Evolutionary conservation across 2,797 vertebrate species (phyloP), one percentile per base, ranked within the genome.

Genomic region (Cephalopachus bancanus): DNA sequence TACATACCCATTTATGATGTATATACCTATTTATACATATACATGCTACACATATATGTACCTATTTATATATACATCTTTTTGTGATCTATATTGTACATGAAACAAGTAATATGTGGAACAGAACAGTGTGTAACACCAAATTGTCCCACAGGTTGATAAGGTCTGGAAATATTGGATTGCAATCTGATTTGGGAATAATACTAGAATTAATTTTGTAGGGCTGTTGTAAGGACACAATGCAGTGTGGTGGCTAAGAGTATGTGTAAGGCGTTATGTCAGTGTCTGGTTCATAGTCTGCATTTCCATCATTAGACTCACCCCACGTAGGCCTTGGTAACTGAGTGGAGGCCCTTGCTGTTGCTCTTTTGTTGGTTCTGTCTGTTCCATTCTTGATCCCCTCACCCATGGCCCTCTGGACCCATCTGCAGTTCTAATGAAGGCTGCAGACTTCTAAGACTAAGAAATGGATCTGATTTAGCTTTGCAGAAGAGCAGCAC

Each of bases 341-440:
- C 71, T 59, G 76, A 64, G 22, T 1, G 12, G 51, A 96, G 53
- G 69, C 1, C 62, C 22, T 83, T 51, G 26, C 74, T 92, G 5
- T 22, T 74, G 11, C 7, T 86, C 69, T 95, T 75, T 57, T 62
- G 14, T 57, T 94, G 84, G 49, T 24, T 88, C 64, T 78, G 37
- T 89, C 59, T 60, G 49, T 93, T 93, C 76, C 49, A 57, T 87
- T 74, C 26, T 80, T 75, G 22, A 90, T 94, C 65, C 75, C 55
- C 11, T 91, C 57, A 85, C 8, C 10, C 37, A 22, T 30, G 37
- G 67, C 20, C 60, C n/a, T 89, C 71, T 80, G 62, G 33, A 91
- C 49, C 57, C 74, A 30, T 26, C 19, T 60, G 9, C 15, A 69
- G 20, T 88, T 96, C 80, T 92, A 71, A 62, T 6, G 71, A 69